Base-by-base conservation (phyloP, 2,888 invertebrate genomes). In the Diarsia dahlii region DNA sequence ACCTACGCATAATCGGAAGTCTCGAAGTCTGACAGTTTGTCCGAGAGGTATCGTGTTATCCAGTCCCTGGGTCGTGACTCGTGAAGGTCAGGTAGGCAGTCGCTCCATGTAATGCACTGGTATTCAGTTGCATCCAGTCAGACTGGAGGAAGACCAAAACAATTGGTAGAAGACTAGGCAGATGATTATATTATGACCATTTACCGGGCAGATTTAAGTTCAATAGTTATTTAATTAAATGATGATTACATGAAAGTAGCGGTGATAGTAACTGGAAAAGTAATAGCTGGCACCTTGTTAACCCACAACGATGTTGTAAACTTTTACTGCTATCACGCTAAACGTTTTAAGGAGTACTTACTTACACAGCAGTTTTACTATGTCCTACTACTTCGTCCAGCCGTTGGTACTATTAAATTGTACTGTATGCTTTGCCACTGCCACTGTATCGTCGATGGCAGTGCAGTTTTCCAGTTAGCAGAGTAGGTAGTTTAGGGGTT, bases 211-310 rank as follows among this genome's bases (percentile, higher is more conserved):
- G 28, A 28, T 28, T 28, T 28, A 28, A 28, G 23, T 56, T 56
- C 13, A 56, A 15, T 6, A 20, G 62, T 34, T 34, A 18, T 34
- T 46, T 13, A 15, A n/a, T 18, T 46, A 58, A 52, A 56, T 20
- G 13, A 58, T 28, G 48, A 54, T 64, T 23, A 23, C 52, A 65
- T 23, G 69, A 78, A 77, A 67, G 78, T 50, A 71, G 2, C 13
- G 12, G 46, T 71, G 60, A 10, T n/a, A 9, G 34, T 60, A n/a
- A 20, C 34, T 48, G 20, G 54, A 71, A 67, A 63, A 13, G 60
- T 15, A 23, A 48, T 15, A 2, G 23, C 50, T 78, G 67, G 58
- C 52, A 74, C n/a, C 48, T 64, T 68, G 64, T 45, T 70, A 71
- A 74, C 67, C 23, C 45, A 67, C 46, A 58, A 62, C 54, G 66